These are phyloP conservation scores for Strix uralensis DNA, from an alignment of 2,113 vertebrate species.

Conservation along the genomic window DNA sequence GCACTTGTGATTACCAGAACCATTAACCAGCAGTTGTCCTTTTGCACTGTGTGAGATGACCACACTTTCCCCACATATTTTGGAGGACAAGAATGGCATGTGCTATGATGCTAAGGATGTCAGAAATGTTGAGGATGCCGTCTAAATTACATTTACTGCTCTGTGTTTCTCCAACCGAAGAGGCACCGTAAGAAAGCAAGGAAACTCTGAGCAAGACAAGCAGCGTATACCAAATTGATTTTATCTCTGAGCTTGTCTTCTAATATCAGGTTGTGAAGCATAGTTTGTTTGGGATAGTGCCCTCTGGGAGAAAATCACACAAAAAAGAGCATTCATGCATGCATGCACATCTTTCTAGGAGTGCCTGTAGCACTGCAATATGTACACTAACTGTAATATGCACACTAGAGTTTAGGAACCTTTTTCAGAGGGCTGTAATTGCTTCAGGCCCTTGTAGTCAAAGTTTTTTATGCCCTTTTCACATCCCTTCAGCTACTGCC, in stretches of 20 bases:
- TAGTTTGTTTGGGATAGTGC: neutral
- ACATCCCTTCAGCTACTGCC: neutral
- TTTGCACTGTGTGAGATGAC: neutral
- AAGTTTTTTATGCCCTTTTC: neutral
- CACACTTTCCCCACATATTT: conserved; percentile 18
- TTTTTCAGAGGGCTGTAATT: neutral
- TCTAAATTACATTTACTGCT: conserved; percentile 36
- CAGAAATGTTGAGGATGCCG: conserved; percentile 10
- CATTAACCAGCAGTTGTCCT: conserved; percentile 37
- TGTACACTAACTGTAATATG: neutral
- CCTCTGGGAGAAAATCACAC: neutral
- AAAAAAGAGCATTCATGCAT: neutral
- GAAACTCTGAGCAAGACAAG: neutral
- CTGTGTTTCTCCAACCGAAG: neutral
- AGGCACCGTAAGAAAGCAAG: neutral
- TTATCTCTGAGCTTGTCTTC: neutral
- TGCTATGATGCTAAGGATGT: neutral
- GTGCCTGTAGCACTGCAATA: neutral
- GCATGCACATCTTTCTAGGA: neutral
- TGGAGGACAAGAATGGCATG: conserved; percentile 37
- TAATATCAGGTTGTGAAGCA: neutral
- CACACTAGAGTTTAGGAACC: neutral
- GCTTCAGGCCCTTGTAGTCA: neutral
- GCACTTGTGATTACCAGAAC: neutral
- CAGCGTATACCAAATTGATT: neutral